These are phyloP conservation scores for Cichladusa arquata DNA, from an alignment of 2,113 vertebrate genomes.

Conservation along the genomic window DNA sequence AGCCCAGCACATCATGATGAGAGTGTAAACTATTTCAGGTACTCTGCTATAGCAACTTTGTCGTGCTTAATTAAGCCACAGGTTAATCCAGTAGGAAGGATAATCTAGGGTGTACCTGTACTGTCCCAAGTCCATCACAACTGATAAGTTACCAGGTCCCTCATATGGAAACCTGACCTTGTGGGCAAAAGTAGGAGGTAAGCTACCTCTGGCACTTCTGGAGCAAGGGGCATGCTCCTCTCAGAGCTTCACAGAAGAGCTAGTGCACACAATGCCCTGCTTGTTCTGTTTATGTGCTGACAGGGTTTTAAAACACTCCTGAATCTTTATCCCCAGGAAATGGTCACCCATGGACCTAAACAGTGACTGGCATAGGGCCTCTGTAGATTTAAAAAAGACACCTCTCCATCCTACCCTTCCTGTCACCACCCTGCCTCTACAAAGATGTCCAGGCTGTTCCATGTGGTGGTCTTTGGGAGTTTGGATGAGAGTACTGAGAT, in stretches of 20 bases:
- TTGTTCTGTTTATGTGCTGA: background rate
- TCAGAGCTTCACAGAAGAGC: background rate
- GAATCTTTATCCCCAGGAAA: background rate
- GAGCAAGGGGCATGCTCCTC: fast-evolving
- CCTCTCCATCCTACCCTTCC: background rate
- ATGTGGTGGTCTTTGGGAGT: background rate
- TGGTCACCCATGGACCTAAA: background rate
- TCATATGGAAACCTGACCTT: background rate
- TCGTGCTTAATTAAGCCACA: background rate
- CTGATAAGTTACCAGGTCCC: background rate
- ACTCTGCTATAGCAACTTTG: background rate
- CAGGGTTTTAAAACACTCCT: background rate
- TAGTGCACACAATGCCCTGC: background rate
- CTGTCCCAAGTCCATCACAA: background rate
- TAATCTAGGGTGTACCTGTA: background rate
- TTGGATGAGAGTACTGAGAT: background rate
- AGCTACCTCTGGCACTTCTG: background rate
- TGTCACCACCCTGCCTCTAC: background rate
- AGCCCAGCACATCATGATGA: background rate
- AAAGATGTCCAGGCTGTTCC: background rate
- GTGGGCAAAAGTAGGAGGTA: background rate
- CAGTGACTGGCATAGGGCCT: background rate
- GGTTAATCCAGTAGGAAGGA: background rate
- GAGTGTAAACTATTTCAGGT: conserved; percentile 25
- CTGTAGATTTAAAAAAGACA: background rate